Percentiles rank a stretch among this genome's conserved stretches.
Evolutionary conservation across 2,113 vertebrate genomes (phyloP).

Genomic region (Mola mola): DNA sequence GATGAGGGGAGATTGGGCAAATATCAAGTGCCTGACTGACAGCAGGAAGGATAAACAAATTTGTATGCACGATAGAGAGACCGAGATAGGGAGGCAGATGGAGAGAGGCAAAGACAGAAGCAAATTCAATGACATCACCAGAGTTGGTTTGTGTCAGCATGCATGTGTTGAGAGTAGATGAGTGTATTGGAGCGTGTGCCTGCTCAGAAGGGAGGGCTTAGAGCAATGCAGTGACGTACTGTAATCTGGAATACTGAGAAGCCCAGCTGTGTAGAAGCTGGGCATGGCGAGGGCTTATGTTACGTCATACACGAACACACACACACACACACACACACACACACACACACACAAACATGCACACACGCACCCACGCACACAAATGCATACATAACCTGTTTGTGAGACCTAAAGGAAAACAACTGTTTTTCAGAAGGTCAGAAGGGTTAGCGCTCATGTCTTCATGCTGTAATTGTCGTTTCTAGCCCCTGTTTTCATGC

Average conservation of each 20-base stretch:
- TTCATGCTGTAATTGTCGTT: background rate
- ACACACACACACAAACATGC: too few relatives aligned
- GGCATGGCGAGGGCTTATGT: constrained; percentile 73
- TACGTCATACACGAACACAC: constrained; percentile 68
- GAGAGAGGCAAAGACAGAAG: constrained; percentile 41
- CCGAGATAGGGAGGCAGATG: constrained; percentile 52
- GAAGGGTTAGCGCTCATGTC: constrained; percentile 40
- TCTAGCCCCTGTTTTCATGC: constrained; percentile 8
- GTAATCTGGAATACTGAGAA: constrained; percentile 83
- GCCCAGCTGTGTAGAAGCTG: constrained; percentile 81
- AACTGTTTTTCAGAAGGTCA: constrained; percentile 58
- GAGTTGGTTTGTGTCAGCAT: constrained; percentile 63
- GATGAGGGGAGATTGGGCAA: constrained; percentile 37
- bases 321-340: constrained; percentile 16
- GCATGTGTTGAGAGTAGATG: constrained; percentile 67
- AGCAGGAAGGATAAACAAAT: constrained; percentile 52
- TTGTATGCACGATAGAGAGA: constrained; percentile 55
- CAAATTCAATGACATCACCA: constrained; percentile 70
- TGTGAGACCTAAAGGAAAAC: constrained; percentile 62
- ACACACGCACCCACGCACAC: too few relatives aligned
- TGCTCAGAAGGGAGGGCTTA: constrained; percentile 43
- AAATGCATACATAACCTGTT: constrained; percentile 38
- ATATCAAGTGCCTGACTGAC: constrained; percentile 59
- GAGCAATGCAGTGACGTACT: constrained; percentile 74
- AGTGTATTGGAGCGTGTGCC: constrained; percentile 60